phyloP scores from a whole-genome alignment of 2,113 vertebrate genomes.

The Python bivittatus region DNA sequence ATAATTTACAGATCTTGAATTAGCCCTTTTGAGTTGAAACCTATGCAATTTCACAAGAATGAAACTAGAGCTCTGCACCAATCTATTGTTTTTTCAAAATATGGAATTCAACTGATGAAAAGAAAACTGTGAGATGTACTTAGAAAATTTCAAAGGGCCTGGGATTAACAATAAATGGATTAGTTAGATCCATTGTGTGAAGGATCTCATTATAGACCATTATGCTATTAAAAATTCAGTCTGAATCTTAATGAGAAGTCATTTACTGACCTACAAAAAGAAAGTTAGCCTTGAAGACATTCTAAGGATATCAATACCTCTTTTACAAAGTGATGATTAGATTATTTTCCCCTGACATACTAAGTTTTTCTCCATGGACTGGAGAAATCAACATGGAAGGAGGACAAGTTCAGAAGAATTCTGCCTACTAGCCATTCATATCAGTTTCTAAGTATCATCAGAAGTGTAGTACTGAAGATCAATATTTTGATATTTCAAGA shows the following conservation, averaged over 20 bases:
- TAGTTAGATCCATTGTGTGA: no score
- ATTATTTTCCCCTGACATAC: neutral
- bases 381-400: neutral
- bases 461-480: neutral
- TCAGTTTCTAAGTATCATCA: neutral
- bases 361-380: neutral
- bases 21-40: slow-evolving; percentile 45
- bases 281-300: neutral
- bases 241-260: neutral
- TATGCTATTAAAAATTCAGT: neutral
- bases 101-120: slow-evolving; percentile 26
- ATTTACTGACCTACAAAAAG: slow-evolving; percentile 8
- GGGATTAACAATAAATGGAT: neutral
- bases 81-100: slow-evolving; percentile 34
- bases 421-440: neutral
- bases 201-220: no score
- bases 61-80: rapidly evolving
- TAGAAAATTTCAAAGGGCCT: neutral
- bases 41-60: slow-evolving; percentile 47
- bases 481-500: neutral
- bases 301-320: neutral
- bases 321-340: neutral
- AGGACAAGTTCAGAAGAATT: neutral
- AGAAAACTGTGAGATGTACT: slow-evolving; percentile 32
- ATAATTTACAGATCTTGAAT: slow-evolving; percentile 39